phyloP scores from a whole-genome alignment of 2,888 invertebrate species.

The Acleris cristana region DNA sequence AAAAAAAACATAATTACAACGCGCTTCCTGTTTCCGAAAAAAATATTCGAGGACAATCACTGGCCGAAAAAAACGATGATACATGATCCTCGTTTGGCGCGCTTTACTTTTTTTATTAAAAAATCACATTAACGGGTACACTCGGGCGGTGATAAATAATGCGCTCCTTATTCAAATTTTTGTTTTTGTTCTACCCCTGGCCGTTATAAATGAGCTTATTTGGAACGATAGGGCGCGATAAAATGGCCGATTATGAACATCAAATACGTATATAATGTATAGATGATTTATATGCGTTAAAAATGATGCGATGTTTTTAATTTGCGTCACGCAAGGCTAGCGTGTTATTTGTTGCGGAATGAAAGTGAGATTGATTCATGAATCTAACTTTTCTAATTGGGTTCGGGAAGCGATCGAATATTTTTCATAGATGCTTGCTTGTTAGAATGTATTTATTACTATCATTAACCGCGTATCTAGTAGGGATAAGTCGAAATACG shows the following conservation, averaged over 20 bases:
- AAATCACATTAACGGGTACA: slow-evolving; percentile 84
- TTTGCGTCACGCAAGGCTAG: slow-evolving; percentile 33
- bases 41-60: slow-evolving; percentile 73
- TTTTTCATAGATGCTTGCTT: background rate
- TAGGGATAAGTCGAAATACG: too few relatives aligned
- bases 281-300: slow-evolving; percentile 34
- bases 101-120: slow-evolving; percentile 76
- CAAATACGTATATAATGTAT: slow-evolving; percentile 42
- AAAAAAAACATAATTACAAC: slow-evolving; percentile 26
- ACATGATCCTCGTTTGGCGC: slow-evolving; percentile 82
- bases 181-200: slow-evolving; percentile 80
- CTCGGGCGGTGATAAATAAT: slow-evolving; percentile 84
- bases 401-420: background rate
- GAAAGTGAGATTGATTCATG: slow-evolving; percentile 4
- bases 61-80: slow-evolving; percentile 82
- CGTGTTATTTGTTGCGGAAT: background rate
- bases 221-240: slow-evolving; percentile 81
- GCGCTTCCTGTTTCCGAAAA: slow-evolving; percentile 35
- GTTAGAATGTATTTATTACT: too few relatives aligned
- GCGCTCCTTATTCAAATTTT: slow-evolving; percentile 84
- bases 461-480: too few relatives aligned
- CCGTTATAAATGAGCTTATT: slow-evolving; percentile 84
- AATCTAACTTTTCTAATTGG: background rate
- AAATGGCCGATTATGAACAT: slow-evolving; percentile 69
- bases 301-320: slow-evolving; percentile 36